Percentiles rank a stretch among this genome's conserved stretches.
Conservation (phyloP, 2,797 vertebrate genomes). For the Siniperca obscura region DNA sequence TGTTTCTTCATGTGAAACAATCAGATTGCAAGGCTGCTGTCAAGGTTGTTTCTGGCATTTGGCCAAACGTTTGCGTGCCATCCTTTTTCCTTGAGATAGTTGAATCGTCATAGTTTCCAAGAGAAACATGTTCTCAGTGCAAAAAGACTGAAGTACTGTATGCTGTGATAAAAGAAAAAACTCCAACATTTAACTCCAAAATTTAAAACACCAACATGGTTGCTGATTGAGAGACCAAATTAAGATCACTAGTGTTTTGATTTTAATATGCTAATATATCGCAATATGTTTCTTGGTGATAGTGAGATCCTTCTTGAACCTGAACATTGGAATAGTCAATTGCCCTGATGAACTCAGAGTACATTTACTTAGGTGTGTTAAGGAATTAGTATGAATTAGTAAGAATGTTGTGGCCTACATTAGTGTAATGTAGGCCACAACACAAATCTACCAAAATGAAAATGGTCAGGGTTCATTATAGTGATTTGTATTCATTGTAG, state of each 20-base stretch:
- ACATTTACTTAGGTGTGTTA: not conserved
- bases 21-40: slow-evolving; percentile 96
- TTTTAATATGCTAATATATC: slow-evolving; percentile 6
- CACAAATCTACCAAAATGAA: not conserved
- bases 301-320: slow-evolving; percentile 19
- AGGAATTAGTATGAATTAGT: not conserved
- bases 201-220: not conserved
- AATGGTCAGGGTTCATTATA: not conserved
- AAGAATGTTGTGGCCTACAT: too few species aligned
- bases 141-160: not conserved
- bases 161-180: slow-evolving; percentile 6
- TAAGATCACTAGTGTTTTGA: not conserved
- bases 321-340: slow-evolving; percentile 54
- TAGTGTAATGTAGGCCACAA: not conserved
- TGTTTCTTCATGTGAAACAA: slow-evolving; percentile 99
- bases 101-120: slow-evolving; percentile 26
- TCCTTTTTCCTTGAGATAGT: slow-evolving; percentile 75
- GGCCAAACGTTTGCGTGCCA: slow-evolving; percentile 93
- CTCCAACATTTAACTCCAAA: not conserved
- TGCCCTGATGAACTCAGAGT: slow-evolving; percentile 29
- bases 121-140: not conserved
- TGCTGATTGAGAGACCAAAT: slow-evolving; percentile 29
- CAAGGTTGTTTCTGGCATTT: slow-evolving; percentile 99
- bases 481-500: not conserved
- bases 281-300: slow-evolving; percentile 5